phyloP scores from a whole-genome alignment of 2,113 vertebrate species.

The Propithecus coquereli region DNA sequence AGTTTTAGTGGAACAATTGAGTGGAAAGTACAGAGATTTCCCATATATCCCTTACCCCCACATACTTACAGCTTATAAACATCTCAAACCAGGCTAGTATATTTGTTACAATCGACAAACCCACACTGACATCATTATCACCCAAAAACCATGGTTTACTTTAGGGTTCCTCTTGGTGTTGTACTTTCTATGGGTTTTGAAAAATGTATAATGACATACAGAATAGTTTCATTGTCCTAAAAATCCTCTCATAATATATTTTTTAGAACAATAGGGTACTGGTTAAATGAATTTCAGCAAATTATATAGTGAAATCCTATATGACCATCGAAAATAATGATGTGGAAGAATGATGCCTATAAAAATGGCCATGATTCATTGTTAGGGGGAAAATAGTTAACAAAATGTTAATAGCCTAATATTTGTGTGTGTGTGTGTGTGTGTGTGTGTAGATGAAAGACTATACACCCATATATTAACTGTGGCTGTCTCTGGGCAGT shows the following conservation, averaged over 20 bases:
- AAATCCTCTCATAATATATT: background rate
- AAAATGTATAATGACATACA: background rate
- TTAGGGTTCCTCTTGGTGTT: background rate
- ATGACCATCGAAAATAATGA: background rate
- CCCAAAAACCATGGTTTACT: background rate
- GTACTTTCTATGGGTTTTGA: background rate
- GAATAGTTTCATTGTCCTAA: background rate
- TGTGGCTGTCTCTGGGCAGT: background rate
- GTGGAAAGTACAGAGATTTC: background rate
- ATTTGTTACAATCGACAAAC: background rate
- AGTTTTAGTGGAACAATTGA: background rate
- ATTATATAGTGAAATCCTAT: background rate
- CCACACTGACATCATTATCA: background rate
- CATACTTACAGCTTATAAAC: background rate
- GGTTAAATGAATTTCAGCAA: background rate
- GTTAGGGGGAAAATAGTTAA: background rate
- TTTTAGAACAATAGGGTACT: background rate
- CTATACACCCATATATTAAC: background rate
- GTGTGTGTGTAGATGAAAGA: background rate
- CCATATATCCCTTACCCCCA: background rate
- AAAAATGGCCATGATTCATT: background rate
- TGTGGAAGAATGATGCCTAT: background rate
- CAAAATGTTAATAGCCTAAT: background rate
- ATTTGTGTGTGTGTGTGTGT: background rate
- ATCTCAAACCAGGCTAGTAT: background rate